Conservation (phyloP, 2,797 vertebrate species). For the Chelon auratus region DNA sequence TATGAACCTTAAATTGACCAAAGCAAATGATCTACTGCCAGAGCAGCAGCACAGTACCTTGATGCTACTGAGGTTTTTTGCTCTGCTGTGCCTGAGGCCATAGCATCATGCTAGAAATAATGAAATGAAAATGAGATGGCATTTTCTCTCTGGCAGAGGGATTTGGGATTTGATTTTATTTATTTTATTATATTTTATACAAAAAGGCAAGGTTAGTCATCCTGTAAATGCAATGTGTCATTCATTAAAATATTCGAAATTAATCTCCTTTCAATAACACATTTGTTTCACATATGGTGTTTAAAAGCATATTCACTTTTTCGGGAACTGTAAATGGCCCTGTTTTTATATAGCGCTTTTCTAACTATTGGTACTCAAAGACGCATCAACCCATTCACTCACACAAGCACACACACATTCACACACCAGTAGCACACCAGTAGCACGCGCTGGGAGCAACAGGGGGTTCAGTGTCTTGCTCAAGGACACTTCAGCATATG, state of each 20-base stretch:
- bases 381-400: no score
- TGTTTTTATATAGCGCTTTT: no score
- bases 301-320: not conserved
- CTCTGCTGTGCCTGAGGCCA: not conserved
- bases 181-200: not conserved
- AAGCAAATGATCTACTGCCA: slow-evolving; percentile 32
- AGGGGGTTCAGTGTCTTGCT: no score
- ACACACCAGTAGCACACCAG: no score
- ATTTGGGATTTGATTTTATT: no score
- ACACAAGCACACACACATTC: no score
- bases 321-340: not conserved
- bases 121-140: slow-evolving; percentile 4
- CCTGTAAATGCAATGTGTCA: not conserved
- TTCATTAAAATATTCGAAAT: not conserved
- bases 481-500: no score
- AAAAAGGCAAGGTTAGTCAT: not conserved
- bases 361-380: no score
- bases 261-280: not conserved
- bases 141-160: not conserved
- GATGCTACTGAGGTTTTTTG: slow-evolving; percentile 14
- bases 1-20: slow-evolving; percentile 54
- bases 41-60: not conserved
- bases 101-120: not conserved
- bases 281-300: not conserved
- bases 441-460: no score